These are phyloP conservation scores for Coluber constrictor DNA, from an alignment of 2,797 vertebrate species.

Conservation along the genomic window DNA sequence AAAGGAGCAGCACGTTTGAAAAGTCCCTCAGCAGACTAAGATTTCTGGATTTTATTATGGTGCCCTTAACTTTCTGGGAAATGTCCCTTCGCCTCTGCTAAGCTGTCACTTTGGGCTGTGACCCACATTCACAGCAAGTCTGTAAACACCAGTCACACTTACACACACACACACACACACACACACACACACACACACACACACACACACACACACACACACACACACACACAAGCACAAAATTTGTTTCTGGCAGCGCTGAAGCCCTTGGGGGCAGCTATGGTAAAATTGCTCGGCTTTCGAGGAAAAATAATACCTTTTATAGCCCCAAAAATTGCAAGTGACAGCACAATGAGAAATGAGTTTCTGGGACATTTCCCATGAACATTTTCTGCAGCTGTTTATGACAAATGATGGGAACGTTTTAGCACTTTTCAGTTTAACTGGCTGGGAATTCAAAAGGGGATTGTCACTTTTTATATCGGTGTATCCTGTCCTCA, in stretches of 20 bases:
- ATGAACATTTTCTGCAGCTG: rapidly evolving
- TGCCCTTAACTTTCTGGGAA: not conserved
- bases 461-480: not conserved
- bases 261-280: not conserved
- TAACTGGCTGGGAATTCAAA: not conserved
- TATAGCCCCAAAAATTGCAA: not conserved
- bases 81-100: not conserved
- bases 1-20: not conserved
- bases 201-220: not conserved
- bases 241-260: not conserved
- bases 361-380: not conserved
- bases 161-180: too few relatives aligned
- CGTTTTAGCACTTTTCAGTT: not conserved
- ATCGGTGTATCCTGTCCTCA: not conserved
- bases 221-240: too few relatives aligned
- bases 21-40: not conserved
- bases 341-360: not conserved
- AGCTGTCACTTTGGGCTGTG: not conserved
- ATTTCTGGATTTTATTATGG: not conserved
- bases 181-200: too few relatives aligned
- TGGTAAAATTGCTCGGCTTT: not conserved
- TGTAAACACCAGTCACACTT: not conserved
- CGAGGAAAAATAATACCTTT: not conserved
- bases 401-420: not conserved
- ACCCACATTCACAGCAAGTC: not conserved